Evolutionary conservation across 92 coral and sea anemone species (phyloP).

Genomic region (Palythoa heliodiscus): DNA sequence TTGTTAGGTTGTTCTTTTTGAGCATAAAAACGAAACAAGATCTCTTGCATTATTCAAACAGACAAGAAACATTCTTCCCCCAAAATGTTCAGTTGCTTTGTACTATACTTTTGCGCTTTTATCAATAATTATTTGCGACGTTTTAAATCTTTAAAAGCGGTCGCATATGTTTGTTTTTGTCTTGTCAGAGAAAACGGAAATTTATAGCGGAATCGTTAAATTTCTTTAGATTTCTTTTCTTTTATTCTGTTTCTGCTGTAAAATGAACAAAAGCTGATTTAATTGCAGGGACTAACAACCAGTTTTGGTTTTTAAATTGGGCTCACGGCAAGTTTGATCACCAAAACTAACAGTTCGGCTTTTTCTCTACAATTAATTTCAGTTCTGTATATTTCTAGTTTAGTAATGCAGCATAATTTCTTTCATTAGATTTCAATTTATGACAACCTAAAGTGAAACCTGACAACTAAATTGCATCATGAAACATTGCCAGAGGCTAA

Average conservation of each 20-base stretch:
- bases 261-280: background rate
- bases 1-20: conserved; percentile 5
- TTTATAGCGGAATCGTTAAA: conserved; percentile 8
- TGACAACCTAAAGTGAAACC: background rate
- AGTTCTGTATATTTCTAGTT: background rate
- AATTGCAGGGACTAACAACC: background rate
- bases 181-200: conserved; percentile 10
- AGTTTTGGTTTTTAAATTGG: background rate
- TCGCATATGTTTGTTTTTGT: background rate
- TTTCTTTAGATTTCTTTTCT: background rate
- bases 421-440: background rate
- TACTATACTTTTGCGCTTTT: background rate
- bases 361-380: background rate
- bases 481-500: conserved; percentile 18
- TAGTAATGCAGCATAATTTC: no score
- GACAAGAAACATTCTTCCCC: background rate
- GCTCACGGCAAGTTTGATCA: background rate
- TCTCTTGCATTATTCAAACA: background rate
- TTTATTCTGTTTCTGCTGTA: background rate
- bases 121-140: background rate
- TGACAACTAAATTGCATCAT: background rate
- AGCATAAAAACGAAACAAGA: background rate
- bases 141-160: background rate
- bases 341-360: background rate
- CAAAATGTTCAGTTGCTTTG: background rate